These are phyloP conservation scores for Calliopum simillimum DNA, from an alignment of 2,888 invertebrate species.

Conservation along the genomic window DNA sequence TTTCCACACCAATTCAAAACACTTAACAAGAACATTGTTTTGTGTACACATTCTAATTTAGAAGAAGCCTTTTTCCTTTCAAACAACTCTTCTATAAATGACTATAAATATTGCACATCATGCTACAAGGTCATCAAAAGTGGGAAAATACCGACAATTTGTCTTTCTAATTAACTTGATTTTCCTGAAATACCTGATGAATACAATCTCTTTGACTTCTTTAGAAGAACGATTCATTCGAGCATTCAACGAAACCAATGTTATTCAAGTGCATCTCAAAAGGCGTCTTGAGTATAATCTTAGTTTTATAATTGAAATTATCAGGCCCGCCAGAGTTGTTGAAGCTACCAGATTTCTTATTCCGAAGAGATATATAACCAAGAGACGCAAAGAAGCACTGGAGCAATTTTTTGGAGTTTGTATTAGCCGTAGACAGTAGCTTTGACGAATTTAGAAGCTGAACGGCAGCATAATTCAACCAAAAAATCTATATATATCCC, in stretches of 20 bases:
- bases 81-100: neutral
- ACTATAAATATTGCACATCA: constrained; percentile 2
- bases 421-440: too few species aligned
- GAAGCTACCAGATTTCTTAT: constrained; percentile 31
- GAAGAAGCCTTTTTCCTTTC: neutral
- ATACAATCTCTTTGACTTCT: too few species aligned
- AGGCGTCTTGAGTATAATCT: constrained; percentile 34
- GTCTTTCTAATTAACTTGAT: too few species aligned
- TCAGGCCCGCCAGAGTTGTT: constrained; percentile 32
- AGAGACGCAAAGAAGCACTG: too few species aligned
- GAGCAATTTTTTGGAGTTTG: too few species aligned
- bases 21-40: neutral
- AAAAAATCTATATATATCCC: too few species aligned
- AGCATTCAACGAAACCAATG: constrained; percentile 30
- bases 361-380: too few species aligned
- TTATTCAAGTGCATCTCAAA: constrained; percentile 35
- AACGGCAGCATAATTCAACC: too few species aligned
- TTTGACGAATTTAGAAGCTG: too few species aligned
- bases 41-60: neutral
- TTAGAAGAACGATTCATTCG: constrained; percentile 29
- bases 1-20: constrained; percentile 7
- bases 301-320: constrained; percentile 34
- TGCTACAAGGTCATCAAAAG: too few species aligned
- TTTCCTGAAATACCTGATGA: too few species aligned
- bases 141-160: too few species aligned